Base-by-base conservation (phyloP, 1,140 invertebrate genomes). In the Euura saliciscinereae region DNA sequence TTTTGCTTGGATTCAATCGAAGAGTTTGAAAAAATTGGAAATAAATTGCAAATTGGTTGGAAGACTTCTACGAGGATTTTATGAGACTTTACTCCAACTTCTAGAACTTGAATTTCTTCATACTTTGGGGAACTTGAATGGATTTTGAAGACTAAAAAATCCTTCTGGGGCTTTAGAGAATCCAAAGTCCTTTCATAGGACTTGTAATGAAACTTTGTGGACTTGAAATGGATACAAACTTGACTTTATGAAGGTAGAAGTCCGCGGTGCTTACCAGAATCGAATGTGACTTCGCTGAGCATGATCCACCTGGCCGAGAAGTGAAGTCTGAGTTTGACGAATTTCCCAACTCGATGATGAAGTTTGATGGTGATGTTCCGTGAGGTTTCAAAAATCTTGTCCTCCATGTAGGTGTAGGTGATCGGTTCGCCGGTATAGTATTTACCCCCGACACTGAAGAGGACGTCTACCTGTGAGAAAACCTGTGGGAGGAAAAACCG, bases 291-390 rank as follows among this genome's bases (percentile, higher is more conserved):
- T 88, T 98, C 96, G 84, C 95, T 96, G 78, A 98, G 91, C 85
- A 98, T 92, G 74, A 98, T 95, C 96, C 96, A 98, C 70, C 91
- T 90, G 4, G 94, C 90, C 6, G 94, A 92, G 85, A 97, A 98
- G 77, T 90, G 91, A 8, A 97, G 87, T 77, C 93, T 91, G 11
- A 97, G 88, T 77, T 94, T 94, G 44, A 97, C 92, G 86, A 93
- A 96, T 80, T 91, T 90, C 4, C 94, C 96, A 44, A 97, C 90
- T 6, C 94, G 90, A 78, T 97, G 92, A 83, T 95, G 93, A 11
- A 97, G 90, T 78, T 94, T 94, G 77, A 98, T 94, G 74, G 92
- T 92, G 43, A 97, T 92, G 84, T 96, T 95, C 43, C 95, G 89
- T 1, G 95, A 93, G 51, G 90, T 91, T 80, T 97, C 95, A 80